phyloP scores from a whole-genome alignment of 2,797 vertebrate species.

The Pteropus rufus region DNA sequence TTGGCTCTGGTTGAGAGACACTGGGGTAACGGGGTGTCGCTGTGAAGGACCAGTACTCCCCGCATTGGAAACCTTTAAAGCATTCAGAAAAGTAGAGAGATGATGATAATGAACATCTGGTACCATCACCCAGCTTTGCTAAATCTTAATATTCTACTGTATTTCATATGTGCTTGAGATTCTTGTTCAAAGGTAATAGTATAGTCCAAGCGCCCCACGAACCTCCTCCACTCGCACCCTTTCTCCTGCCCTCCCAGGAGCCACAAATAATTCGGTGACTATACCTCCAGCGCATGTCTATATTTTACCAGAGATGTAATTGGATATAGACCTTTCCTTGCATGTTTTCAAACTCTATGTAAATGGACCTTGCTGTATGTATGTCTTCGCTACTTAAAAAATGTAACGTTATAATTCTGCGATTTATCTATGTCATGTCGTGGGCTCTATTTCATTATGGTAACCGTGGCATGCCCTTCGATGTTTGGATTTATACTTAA shows the following conservation, averaged over 20 bases:
- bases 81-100: background rate
- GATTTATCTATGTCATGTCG: accelerated
- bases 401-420: background rate
- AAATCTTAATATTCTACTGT: background rate
- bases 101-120: too few species aligned
- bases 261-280: background rate
- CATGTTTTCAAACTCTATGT: background rate
- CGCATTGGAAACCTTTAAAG: background rate
- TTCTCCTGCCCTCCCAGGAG: background rate
- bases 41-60: background rate
- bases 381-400: background rate
- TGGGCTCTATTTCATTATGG: background rate
- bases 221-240: background rate
- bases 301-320: background rate
- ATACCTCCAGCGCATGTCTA: background rate
- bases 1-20: background rate
- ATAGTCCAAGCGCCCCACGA: background rate
- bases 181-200: background rate
- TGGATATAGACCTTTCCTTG: background rate
- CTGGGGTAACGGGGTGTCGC: background rate
- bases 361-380: background rate
- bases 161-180: background rate
- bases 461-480: accelerated
- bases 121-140: background rate
- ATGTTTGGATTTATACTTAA: background rate